Conservation (phyloP, 2,797 vertebrate genomes). For the Paedocypris micromegethes region DNA sequence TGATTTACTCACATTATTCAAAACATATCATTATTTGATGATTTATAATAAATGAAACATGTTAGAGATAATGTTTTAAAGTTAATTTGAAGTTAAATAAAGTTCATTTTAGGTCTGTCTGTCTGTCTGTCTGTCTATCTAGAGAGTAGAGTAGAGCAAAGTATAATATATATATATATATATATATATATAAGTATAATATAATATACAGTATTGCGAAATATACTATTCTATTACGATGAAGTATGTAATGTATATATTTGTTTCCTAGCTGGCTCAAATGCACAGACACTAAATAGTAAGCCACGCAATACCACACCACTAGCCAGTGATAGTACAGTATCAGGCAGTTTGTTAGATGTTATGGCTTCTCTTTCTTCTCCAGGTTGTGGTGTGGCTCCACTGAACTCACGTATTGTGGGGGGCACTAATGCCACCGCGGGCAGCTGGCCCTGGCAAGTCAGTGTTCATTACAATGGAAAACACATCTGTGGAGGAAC, state of each 20-base stretch:
- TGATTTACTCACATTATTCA: too few species aligned
- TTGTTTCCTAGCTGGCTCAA: slow-evolving; percentile 42
- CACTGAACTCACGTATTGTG: slow-evolving; percentile 54
- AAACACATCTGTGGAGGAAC: slow-evolving; percentile 60
- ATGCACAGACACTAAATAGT: slow-evolving; percentile 46
- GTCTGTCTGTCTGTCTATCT: too few species aligned
- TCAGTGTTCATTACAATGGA: slow-evolving; percentile 34
- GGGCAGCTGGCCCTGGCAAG: slow-evolving; percentile 66
- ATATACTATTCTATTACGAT: too few species aligned
- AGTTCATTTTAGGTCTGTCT: too few species aligned
- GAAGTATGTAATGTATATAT: background rate
- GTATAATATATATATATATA: too few species aligned
- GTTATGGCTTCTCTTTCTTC: background rate
- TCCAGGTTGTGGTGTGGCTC: slow-evolving; percentile 59
- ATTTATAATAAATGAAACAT: too few species aligned
- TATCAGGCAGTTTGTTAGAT: background rate
- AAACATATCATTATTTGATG: too few species aligned
- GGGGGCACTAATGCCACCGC: slow-evolving; percentile 49
- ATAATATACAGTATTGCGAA: too few species aligned
- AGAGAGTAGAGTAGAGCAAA: too few species aligned
- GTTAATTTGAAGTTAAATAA: too few species aligned
- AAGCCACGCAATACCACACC: background rate
- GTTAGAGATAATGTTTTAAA: too few species aligned
- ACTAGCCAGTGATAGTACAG: background rate
- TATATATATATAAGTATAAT: too few species aligned